phyloP scores from a whole-genome alignment of 2,888 invertebrate genomes.

The Smittia aterrima region DNA sequence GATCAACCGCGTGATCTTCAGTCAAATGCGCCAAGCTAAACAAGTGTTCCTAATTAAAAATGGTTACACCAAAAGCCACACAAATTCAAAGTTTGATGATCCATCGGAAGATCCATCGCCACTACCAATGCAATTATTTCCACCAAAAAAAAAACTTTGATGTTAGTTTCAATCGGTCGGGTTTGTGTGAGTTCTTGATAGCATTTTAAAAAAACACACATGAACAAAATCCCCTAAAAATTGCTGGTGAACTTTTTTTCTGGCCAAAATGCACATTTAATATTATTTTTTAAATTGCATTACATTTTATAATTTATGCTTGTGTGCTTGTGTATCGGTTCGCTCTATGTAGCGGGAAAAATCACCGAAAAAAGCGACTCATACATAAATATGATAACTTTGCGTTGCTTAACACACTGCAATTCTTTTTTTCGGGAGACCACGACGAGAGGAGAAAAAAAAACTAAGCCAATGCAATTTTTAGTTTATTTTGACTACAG shows the following conservation, averaged over 20 bases:
- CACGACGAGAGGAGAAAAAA: background rate
- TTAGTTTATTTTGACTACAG: conserved; percentile 34
- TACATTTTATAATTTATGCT: conserved; percentile 39
- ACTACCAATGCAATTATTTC: conserved; percentile 36
- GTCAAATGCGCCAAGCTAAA: too few species aligned
- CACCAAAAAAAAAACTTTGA: conserved; percentile 20
- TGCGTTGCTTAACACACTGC: background rate
- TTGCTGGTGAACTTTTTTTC: too few species aligned
- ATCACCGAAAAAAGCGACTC: conserved; percentile 1
- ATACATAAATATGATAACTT: background rate
- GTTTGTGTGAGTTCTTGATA: conserved; percentile 24
- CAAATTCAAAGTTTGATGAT: conserved; percentile 25
- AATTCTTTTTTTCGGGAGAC: conserved; percentile 19
- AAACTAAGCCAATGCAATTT: conserved; percentile 33
- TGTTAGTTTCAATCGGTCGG: conserved; percentile 15
- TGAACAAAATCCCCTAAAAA: conserved; percentile 9
- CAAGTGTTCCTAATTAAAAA: too few species aligned
- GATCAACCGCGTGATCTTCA: too few species aligned
- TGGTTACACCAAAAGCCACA: background rate
- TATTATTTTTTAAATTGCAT: conserved; percentile 30
- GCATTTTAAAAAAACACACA: conserved; percentile 16
- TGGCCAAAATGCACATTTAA: conserved; percentile 18
- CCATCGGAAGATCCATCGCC: conserved; percentile 20
- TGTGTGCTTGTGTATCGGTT: conserved; percentile 27
- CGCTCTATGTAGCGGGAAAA: background rate